Base-by-base conservation (phyloP, 2,797 vertebrate species). In the Orientallactaga sibirica region DNA sequence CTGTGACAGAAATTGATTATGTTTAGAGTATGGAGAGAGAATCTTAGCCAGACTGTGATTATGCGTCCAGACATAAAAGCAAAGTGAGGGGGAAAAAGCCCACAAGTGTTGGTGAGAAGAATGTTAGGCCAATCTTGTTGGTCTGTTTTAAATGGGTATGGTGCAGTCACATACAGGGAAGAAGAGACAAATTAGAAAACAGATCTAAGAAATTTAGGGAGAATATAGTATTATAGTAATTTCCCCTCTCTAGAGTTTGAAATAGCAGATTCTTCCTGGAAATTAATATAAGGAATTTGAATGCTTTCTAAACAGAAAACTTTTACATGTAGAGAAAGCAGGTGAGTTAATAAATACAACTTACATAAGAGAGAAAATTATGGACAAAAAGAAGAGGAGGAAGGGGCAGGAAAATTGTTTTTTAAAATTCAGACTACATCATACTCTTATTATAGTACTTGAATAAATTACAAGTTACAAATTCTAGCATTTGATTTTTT, bases 351-450 rank as follows among this genome's bases (percentile, higher is more conserved):
- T 93, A 58, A 95, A 84, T 91, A 58, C 67, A 90, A 88, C 73
- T 14, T 16, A 75, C 79, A 92, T 67, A 55, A 82, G 55, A 76
- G 55, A 76, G 48, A 90, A 86, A 74, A 91, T 94, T 86, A 86
- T 75, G 64, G 78, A 12, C 77, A 88, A 83, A 96, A 70, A 82
- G 41, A n/a, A 94, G 88, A 93, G 15, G 88, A 93, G 16, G 86
- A 67, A 95, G 77, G 94, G 92, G n/a, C 76, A 61, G 33, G 4
- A 61, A n/a, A 81, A 87, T 82, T 41, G 79, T 95, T 97, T 94
- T 58, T 81, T 48, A 82, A 95, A 89, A 81, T 74, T 82, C 55
- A 81, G 19, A 94, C 96, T 96, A 96, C 97, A 88, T 96, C 52
- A 71, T 93, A 95, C 73, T 90, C 14, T 75, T 48, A 55, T 77